These are phyloP conservation scores for Columba guinea DNA, from an alignment of 2,797 vertebrate genomes.

Conservation along the genomic window DNA sequence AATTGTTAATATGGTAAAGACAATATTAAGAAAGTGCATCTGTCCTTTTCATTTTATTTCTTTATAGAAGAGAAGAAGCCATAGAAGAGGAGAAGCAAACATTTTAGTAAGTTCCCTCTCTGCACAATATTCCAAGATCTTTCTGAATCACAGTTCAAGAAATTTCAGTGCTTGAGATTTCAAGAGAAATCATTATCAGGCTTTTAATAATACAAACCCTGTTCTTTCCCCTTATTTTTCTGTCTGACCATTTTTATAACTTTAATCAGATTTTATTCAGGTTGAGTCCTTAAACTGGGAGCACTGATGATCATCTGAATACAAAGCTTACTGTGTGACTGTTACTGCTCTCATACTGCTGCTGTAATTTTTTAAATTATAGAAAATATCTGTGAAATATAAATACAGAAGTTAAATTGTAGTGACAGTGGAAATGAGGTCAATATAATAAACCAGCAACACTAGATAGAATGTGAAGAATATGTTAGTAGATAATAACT, in stretches of 20 bases:
- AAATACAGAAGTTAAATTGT: constrained; percentile 56
- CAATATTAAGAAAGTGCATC: background rate
- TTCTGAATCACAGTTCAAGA: background rate
- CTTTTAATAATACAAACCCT: constrained; percentile 1
- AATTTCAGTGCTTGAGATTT: background rate
- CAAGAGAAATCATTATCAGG: background rate
- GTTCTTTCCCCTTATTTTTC: background rate
- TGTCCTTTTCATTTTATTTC: background rate
- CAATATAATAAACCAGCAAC: constrained; percentile 52
- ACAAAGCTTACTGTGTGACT: constrained; percentile 24
- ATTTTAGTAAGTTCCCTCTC: background rate
- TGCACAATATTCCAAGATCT: background rate
- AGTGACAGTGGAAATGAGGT: constrained; percentile 47
- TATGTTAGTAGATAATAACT: constrained; percentile 41
- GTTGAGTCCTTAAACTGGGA: constrained; percentile 29
- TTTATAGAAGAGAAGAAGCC: background rate
- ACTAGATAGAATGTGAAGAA: constrained; percentile 21
- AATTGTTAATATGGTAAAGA: background rate
- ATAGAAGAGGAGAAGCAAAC: background rate
- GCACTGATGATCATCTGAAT: background rate
- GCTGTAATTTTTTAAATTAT: constrained; percentile 51
- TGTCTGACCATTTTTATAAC: constrained; percentile 23
- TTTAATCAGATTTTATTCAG: constrained; percentile 53
- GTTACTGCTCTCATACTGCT: background rate
- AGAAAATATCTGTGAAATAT: constrained; percentile 61